Percentiles rank a stretch among this genome's conserved stretches.
Evolutionary conservation across 2,797 vertebrate species (phyloP).

Genomic region (Schizopygopsis pylzovi): DNA sequence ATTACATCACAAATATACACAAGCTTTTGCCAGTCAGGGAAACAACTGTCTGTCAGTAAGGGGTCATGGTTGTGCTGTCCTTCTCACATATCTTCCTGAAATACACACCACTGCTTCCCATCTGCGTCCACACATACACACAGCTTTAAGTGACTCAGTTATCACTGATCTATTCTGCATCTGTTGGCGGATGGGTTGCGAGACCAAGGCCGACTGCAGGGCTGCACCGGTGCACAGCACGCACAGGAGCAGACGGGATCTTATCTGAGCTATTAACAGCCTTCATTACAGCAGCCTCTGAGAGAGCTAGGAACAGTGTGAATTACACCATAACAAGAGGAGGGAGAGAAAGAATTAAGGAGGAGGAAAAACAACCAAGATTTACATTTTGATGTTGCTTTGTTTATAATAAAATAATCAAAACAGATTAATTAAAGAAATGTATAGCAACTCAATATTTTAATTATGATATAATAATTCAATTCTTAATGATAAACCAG

Average conservation of each 20-base stretch:
- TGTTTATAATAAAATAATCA: conserved; percentile 3
- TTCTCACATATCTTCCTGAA: conserved; percentile 27
- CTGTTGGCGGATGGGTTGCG: conserved; percentile 15
- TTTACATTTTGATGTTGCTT: neutral
- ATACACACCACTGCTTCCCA: conserved; percentile 26
- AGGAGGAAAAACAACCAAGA: neutral
- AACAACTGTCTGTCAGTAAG: conserved; percentile 32
- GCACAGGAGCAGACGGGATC: conserved; percentile 19
- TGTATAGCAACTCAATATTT: neutral
- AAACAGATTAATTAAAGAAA: neutral
- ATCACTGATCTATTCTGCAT: conserved; percentile 27
- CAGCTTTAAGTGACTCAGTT: conserved; percentile 25
- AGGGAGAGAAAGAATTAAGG: neutral
- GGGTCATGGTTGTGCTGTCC: neutral
- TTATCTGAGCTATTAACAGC: conserved; percentile 52
- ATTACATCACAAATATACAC: conserved; percentile 5
- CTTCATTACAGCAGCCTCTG: conserved; percentile 43
- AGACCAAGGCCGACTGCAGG: conserved; percentile 23
- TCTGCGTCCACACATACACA: conserved; percentile 27
- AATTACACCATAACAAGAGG: conserved; percentile 18
- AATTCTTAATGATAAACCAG: neutral
- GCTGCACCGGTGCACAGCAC: conserved; percentile 16
- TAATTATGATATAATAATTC: conserved; percentile 2
- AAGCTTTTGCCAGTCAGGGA: neutral
- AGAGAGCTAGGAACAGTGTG: conserved; percentile 18